A percentile compares a stretch with the other conserved stretches of the same genome.
These are phyloP conservation scores for Holacanthus passer DNA, from an alignment of 2,113 vertebrate species.

Conservation along the genomic window DNA sequence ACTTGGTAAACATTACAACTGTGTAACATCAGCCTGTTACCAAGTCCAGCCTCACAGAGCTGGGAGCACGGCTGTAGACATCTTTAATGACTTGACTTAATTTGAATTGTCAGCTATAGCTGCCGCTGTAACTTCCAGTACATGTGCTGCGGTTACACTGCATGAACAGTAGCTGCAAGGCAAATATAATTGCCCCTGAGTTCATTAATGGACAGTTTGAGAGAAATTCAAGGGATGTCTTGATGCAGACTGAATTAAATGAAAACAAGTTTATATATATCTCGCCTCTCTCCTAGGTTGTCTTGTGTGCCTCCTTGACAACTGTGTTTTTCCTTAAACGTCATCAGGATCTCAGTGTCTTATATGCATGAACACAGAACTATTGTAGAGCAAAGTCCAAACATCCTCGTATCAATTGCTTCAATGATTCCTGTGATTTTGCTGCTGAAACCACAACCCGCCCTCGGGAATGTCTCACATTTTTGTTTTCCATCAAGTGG, in stretches of 20 bases:
- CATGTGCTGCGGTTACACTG: neutral
- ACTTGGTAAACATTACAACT: too few species aligned
- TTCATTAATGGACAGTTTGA: neutral
- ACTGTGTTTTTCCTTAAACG: neutral
- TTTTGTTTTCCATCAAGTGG: neutral
- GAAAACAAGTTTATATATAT: neutral
- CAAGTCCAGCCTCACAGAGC: neutral
- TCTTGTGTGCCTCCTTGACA: neutral
- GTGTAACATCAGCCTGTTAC: too few species aligned
- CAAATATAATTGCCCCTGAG: neutral
- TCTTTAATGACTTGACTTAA: neutral
- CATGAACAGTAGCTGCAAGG: neutral
- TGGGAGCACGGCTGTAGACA: neutral
- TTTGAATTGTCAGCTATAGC: neutral
- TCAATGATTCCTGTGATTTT: conserved; percentile 25
- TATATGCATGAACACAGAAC: neutral
- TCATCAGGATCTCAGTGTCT: neutral
- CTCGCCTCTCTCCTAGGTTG: neutral
- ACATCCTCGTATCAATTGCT: neutral
- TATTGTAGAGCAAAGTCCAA: neutral
- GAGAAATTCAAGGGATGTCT: neutral
- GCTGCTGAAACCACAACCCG: conserved; percentile 12
- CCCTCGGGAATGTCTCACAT: conserved; percentile 1
- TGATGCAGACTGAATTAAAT: neutral
- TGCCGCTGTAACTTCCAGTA: neutral